Conservation (phyloP, 1,140 invertebrate genomes). For the Centruroides vittatus region DNA sequence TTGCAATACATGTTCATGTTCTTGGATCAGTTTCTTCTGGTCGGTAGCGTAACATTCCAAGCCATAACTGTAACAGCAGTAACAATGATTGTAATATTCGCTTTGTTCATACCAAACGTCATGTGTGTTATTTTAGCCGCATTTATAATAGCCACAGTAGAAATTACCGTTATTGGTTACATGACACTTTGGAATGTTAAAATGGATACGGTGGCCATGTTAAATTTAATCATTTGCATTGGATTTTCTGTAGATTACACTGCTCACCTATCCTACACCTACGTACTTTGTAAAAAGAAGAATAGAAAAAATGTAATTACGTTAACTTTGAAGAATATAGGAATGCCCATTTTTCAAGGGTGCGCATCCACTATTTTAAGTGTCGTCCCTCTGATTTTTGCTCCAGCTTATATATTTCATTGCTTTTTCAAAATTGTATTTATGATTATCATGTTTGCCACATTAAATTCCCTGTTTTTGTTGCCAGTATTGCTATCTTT, state of each 20-base stretch:
- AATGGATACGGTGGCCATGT: constrained; percentile 94
- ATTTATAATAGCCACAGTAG: constrained; percentile 86
- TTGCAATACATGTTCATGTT: constrained; percentile 68
- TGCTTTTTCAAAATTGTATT: constrained; percentile 98
- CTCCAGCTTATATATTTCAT: constrained; percentile 87
- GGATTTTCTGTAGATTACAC: constrained; percentile 95
- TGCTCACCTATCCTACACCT: constrained; percentile 91
- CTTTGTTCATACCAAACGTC: constrained; percentile 89
- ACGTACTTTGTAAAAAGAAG: constrained; percentile 55
- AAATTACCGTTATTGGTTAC: constrained; percentile 84
- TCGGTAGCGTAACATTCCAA: constrained; percentile 79
- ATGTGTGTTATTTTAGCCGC: constrained; percentile 87
- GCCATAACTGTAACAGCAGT: constrained; percentile 78
- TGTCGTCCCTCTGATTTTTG: constrained; percentile 66
- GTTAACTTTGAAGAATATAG: constrained; percentile 73
- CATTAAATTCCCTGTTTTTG: constrained; percentile 79
- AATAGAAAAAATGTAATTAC: constrained; percentile 49
- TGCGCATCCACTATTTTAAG: constrained; percentile 83
- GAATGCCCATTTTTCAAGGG: constrained; percentile 85
- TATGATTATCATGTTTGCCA: constrained; percentile 82
- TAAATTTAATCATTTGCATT: constrained; percentile 95
- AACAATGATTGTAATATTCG: constrained; percentile 89
- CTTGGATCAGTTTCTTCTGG: constrained; percentile 86
- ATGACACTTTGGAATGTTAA: constrained; percentile 91
- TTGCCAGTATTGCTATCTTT: constrained; percentile 79